Evolutionary conservation across 2,888 invertebrate genomes (phyloP), one percentile per base, ranked within the genome.

Genomic region (Cantharis nigra): DNA sequence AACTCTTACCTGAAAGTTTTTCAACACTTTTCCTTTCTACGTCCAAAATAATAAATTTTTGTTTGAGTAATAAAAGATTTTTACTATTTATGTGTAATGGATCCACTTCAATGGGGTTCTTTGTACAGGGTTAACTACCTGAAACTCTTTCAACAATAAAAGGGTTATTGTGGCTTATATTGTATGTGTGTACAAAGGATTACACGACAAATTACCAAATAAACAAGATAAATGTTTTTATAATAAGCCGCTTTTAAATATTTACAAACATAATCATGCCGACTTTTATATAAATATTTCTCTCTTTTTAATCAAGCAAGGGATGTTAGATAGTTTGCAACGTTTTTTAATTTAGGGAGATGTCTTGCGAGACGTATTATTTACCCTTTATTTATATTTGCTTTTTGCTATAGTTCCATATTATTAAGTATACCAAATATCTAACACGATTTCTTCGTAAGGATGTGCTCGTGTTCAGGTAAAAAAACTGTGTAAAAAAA

Each of bases 301-400:
- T 49, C n/a, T 49, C n/a, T 49, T 23, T 3, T 23, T 23, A 23
- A 23, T 23, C 23, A 23, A 23, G 23, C 23, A 23, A 23, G 5
- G 5, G 26, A 23, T 23, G 23, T 7, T 23, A 9, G 26, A 26
- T 26, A 9, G 26, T 26, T 26, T 26, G n/a, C 13, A 9, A 49
- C n/a, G 13, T 33, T 2, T 26, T n/a, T 33, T n/a, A 5, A 4
- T 13, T 49, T n/a, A 1, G 13, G 16, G 18, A 67, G 49, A 2
- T 62, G 14, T 28, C 18, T 72, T 67, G 70, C 5, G 69, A 70
- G 20, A 63, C 70, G 30, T 16, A 1, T 33, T 63, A 49, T 77
- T 77, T 81, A 85, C 85, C 85, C 86, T 85, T 85, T 85, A 85
- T 85, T 85, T 86, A 85, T 84, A 83, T 83, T 82, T 81, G 81